phyloP scores from a whole-genome alignment of 2,888 invertebrate species.

The Elegia similella region DNA sequence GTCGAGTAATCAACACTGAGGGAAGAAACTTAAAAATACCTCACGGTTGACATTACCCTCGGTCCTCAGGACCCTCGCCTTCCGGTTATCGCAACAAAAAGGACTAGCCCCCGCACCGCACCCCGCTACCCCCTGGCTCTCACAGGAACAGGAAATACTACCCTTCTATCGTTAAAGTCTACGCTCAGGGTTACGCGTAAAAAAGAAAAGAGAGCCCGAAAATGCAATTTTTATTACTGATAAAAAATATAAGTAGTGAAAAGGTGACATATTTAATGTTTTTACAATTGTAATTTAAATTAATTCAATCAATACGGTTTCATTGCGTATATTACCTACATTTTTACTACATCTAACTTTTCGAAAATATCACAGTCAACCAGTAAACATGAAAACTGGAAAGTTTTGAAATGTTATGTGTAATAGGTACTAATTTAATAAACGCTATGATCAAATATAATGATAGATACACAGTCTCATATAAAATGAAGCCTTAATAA shows the following conservation, averaged over 20 bases:
- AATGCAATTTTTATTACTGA: neutral
- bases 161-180: conserved; percentile 79
- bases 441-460: no score
- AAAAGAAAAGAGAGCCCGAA: conserved; percentile 55
- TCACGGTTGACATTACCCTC: conserved; percentile 78
- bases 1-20: conserved; percentile 62
- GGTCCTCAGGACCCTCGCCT: conserved; percentile 74
- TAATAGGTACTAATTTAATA: no score
- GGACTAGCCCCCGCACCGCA: conserved; percentile 46
- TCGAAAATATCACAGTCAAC: no score
- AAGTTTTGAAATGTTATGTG: no score
- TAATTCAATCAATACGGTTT: no score
- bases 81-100: conserved; percentile 81
- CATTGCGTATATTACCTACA: no score
- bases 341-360: no score
- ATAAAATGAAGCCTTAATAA: no score
- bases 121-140: conserved; percentile 34
- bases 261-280: neutral
- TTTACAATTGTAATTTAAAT: no score
- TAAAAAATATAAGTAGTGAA: neutral
- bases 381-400: no score
- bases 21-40: conserved; percentile 74
- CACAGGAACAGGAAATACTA: conserved; percentile 76
- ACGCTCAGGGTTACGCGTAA: conserved; percentile 56
- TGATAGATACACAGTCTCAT: no score